Evolutionary conservation across 2,113 vertebrate genomes (phyloP), one percentile per base, ranked within the genome.

Genomic region (Myotis lucifugus): DNA sequence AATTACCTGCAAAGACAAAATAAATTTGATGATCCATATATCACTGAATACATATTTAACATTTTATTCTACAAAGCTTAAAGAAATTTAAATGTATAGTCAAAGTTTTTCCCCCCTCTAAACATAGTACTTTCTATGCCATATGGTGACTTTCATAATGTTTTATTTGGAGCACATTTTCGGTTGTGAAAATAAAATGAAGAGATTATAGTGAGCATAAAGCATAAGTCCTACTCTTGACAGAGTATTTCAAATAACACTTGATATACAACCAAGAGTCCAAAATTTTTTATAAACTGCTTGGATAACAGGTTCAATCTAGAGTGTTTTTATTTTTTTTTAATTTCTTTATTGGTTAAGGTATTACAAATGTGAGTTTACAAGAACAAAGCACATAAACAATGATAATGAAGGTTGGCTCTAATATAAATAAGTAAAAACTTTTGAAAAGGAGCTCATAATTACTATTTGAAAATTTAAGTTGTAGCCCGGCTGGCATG

Each of bases 151-250:
- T 69, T 79, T 34, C n/a, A 67, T 11, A 46, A n/a, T 59, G 9
- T 37, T 88, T 88, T 40, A 27, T 84, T 95, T 86, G 78, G 70
- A 25, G 14, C 3, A 89, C 21, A 46, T 54, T 90, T 89, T 40
- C 11, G 13, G 18, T 70, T 91, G 14, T 73, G 37, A 69, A 95
- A 93, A 91, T 73, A 77, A 95, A 94, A 42, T 17, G 2, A 78
- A 83, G 19, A 42, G 52, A 72, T 67, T 32, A 82, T 11, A 88
- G 25, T 87, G 69, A 46, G 6, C 17, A 61, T 42, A 92, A 87
- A 69, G 12, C 5, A 0, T 64, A 56, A 72, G 9, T 87, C 37
- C 18, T 85, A 64, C 29, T 72, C 9, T 88, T 61, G 25, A 66
- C 18, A 83, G 34, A 74, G 1, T n/a, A 12, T 77, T 79, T 66